Conservation (phyloP, 2,888 invertebrate genomes). For the Drosophila pseudotalamancana region DNA sequence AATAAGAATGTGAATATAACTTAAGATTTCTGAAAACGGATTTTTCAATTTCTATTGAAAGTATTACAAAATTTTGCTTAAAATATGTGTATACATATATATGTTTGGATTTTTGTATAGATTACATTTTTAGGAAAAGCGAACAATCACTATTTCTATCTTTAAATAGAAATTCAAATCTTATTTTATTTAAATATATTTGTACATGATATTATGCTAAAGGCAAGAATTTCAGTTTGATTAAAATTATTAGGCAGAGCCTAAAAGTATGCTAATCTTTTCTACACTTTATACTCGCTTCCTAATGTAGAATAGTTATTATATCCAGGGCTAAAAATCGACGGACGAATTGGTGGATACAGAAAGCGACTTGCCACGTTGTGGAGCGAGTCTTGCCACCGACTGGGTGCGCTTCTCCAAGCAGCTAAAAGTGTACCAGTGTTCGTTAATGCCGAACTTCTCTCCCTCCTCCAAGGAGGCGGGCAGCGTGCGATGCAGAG, state of each 20-base stretch:
- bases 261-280: constrained; percentile 42
- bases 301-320: constrained; percentile 40
- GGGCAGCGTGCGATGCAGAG: constrained; percentile 85
- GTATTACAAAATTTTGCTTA: no score
- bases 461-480: constrained; percentile 87
- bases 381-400: constrained; percentile 51
- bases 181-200: neutral
- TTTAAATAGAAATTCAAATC: no score
- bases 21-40: no score
- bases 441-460: constrained; percentile 86
- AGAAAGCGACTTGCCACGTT: constrained; percentile 30
- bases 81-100: no score
- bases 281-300: neutral
- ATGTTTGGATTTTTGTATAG: no score
- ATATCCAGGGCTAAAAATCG: constrained; percentile 27
- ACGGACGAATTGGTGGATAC: constrained; percentile 30
- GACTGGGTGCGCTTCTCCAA: constrained; percentile 73
- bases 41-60: no score
- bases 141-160: no score
- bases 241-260: constrained; percentile 15
- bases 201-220: neutral
- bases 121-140: no score
- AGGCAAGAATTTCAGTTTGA: neutral
- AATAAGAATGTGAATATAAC: no score
- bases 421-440: constrained; percentile 84